Percentiles rank a stretch among this genome's conserved stretches.
Conservation (phyloP, 1,140 invertebrate genomes). For the Heliothis virescens region DNA sequence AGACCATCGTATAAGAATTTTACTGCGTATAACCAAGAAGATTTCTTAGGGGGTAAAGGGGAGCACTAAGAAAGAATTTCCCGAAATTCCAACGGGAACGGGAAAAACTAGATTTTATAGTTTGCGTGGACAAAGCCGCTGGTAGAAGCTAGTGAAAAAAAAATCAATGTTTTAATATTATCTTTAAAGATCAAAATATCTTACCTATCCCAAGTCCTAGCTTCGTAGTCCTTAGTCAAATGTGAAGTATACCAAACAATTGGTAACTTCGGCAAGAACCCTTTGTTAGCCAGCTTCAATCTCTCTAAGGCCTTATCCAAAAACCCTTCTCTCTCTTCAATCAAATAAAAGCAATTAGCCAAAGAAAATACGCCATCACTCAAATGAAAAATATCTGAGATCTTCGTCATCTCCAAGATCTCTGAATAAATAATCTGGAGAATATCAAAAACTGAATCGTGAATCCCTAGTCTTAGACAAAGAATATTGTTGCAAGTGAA, state of each 20-base stretch:
- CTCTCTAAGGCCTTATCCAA: conserved; percentile 87
- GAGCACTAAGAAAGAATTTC: too few species aligned
- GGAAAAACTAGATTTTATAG: too few species aligned
- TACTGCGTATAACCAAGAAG: background rate
- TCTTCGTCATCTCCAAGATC: conserved; percentile 86
- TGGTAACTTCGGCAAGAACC: conserved; percentile 81
- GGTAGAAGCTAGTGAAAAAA: too few species aligned
- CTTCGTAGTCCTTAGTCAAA: conserved; percentile 59
- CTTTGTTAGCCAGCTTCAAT: conserved; percentile 86
- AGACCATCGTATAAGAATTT: background rate
- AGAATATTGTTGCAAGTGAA: conserved; percentile 89
- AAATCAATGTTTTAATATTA: too few species aligned
- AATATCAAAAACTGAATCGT: conserved; percentile 87
- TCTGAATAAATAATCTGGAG: conserved; percentile 87
- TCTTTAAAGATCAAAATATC: background rate
- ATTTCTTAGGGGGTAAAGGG: too few species aligned
- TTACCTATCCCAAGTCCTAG: conserved; percentile 76
- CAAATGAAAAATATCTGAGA: conserved; percentile 88
- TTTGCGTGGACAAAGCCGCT: too few species aligned
- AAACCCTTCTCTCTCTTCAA: conserved; percentile 89
- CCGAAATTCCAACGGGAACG: too few species aligned
- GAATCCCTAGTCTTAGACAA: conserved; percentile 89
- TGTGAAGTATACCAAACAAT: conserved; percentile 70
- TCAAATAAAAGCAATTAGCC: conserved; percentile 88
- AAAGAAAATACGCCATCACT: conserved; percentile 90